Evolutionary conservation across 1,140 invertebrate species (phyloP), one percentile per base, ranked within the genome.

Genomic region (Dendroctonus ponderosae): DNA sequence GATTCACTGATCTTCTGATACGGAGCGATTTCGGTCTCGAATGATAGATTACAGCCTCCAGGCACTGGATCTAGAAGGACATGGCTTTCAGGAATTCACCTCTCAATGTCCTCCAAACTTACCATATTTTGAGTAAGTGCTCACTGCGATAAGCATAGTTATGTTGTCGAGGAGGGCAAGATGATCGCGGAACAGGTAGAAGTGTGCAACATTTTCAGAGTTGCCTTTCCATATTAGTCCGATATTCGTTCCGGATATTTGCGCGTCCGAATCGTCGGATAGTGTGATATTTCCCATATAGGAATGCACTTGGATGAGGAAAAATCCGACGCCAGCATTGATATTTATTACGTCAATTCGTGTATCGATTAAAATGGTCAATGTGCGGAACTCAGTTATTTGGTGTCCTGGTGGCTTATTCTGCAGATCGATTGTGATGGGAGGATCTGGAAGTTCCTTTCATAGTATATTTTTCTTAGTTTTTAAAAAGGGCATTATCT

Each of bases 1-100:
- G 75, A 81, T 42, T 82, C 79, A 2, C 63, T 68, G 0, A 87
- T 70, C 41, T 78, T 78, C 69, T 90, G 80, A 72, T 84, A 91
- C 7, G 91, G 89, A 14, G 88, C 84, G 64, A 82, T 83, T 72
- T 84, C 78, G n/a, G 86, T 77, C 48, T 83, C 76, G 70, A 86
- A 86, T 72, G 89, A 86, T 82, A 90, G 83, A 69, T 89, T 91
- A 73, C 90, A 92, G 40, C 88, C 90, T 64, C 91, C 91, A 48
- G 90, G 90, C 71, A 91, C 80, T 5, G 91, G 90, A 74, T 85
- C 90, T 91, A 77, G 62, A 71, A 66, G 14, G 5, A 48, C 26
- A 41, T 39, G 8, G 26, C 40, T 42, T 9, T 14, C 9, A 46
- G 57, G 8, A 38, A 7, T 56, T 41, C 7, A 56, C 38, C 12